These are phyloP conservation scores for Adelosebastes latens DNA, from an alignment of 2,797 vertebrate genomes.

Conservation along the genomic window DNA sequence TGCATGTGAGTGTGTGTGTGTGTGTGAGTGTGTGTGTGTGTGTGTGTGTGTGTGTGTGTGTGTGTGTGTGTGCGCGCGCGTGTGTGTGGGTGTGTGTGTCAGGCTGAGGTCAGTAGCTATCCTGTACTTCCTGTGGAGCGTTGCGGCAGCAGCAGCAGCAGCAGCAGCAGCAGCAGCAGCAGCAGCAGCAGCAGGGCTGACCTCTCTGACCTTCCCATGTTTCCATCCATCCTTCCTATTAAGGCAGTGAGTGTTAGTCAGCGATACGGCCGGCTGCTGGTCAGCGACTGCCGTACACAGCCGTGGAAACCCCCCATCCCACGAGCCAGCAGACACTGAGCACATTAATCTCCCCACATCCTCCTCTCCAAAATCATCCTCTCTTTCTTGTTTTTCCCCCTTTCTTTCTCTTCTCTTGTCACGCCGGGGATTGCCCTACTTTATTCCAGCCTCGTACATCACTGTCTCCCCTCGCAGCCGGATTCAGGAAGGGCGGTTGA, in stretches of 20 bases:
- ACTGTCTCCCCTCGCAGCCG: constrained; percentile 42
- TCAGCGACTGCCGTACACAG: not conserved
- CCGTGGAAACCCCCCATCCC: constrained; percentile 44
- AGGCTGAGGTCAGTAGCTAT: constrained; percentile 44
- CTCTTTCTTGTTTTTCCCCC: not conserved
- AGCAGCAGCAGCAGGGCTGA: not conserved
- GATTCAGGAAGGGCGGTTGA: not conserved
- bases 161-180: not conserved
- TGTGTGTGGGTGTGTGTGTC: not conserved
- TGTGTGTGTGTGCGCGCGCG: constrained; percentile 6
- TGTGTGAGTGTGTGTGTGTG: not conserved
- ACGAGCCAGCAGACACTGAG: constrained; percentile 27
- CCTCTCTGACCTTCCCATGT: constrained; percentile 46
- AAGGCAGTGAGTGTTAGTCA: constrained; percentile 34
- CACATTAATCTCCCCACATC: constrained; percentile 38
- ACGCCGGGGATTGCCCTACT: constrained; percentile 61
- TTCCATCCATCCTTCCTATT: constrained; percentile 52
- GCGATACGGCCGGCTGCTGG: constrained; percentile 6
- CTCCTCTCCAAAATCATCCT: constrained; percentile 2
- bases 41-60: not conserved
- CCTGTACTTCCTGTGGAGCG: constrained; percentile 47
- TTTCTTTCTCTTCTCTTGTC: constrained; percentile 34
- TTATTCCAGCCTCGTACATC: constrained; percentile 60
- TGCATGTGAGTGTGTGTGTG: not conserved
- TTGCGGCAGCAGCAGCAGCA: not conserved